These are phyloP conservation scores for Aphyosemion australe DNA, from an alignment of 2,113 vertebrate genomes.

Conservation along the genomic window DNA sequence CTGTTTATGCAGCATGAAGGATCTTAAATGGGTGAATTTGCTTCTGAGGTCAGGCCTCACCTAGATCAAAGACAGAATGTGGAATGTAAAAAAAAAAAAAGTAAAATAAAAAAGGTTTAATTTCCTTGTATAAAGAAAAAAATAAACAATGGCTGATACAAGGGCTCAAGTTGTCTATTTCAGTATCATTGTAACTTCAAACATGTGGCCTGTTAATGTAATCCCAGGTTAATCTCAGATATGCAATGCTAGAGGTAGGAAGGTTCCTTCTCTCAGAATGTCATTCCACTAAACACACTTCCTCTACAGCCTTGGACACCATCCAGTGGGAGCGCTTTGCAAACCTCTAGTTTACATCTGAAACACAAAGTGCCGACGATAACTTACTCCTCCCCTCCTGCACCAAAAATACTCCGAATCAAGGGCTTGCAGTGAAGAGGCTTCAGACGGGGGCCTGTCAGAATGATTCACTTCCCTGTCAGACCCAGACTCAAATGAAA, in stretches of 20 bases:
- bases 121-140: too few species aligned
- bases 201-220: not conserved
- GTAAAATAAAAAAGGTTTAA: not conserved
- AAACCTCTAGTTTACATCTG: constrained; percentile 69
- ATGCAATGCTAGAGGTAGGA: constrained; percentile 51
- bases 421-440: constrained; percentile 76
- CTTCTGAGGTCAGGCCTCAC: constrained; percentile 29
- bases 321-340: constrained; percentile 71
- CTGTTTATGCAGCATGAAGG: constrained; percentile 61
- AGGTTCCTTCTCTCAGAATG: constrained; percentile 64
- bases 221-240: not conserved
- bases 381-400: constrained; percentile 68
- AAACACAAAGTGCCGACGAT: constrained; percentile 67
- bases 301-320: constrained; percentile 65
- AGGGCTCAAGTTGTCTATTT: too few species aligned
- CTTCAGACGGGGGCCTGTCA: constrained; percentile 79
- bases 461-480: constrained; percentile 84
- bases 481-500: constrained; percentile 78
- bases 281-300: constrained; percentile 60
- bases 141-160: too few species aligned
- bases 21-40: constrained; percentile 44
- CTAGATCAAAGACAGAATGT: constrained; percentile 32
- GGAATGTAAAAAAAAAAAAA: constrained; percentile 1
- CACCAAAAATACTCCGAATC: constrained; percentile 80
- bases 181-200: not conserved